phyloP scores from a whole-genome alignment of 2,888 invertebrate genomes.

The Dicyrtomina minuta region DNA sequence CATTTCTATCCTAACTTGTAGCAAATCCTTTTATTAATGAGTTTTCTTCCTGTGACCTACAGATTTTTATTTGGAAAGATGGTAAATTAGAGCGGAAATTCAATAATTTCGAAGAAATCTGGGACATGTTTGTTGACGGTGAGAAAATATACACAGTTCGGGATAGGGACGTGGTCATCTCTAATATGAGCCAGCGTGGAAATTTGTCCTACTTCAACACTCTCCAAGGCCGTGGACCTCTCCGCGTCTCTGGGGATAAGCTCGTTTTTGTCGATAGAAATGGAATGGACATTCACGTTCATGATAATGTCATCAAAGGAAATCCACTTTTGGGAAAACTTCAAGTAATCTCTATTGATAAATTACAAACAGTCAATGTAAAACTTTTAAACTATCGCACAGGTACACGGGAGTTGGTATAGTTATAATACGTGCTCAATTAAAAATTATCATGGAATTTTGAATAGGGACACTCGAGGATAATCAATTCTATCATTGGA shows the following conservation, averaged over 20 bases:
- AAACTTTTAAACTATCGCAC: not conserved
- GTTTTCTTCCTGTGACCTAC: no score
- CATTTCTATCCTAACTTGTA: no score
- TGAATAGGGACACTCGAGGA: conserved; percentile 39
- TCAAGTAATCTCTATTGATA: conserved; percentile 13
- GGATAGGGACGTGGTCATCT: conserved; percentile 65
- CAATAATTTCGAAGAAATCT: conserved; percentile 66
- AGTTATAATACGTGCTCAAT: not conserved
- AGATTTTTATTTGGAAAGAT: conserved; percentile 64
- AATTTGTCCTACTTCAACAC: conserved; percentile 2
- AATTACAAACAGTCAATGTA: no score
- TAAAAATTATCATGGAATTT: not conserved
- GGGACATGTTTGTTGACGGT: conserved; percentile 62
- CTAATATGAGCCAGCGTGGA: conserved; percentile 62
- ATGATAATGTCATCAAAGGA: conserved; percentile 59
- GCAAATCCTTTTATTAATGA: no score
- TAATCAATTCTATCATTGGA: conserved; percentile 37
- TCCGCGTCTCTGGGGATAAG: conserved; percentile 59
- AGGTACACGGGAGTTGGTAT: not conserved
- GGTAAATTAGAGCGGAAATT: conserved; percentile 61
- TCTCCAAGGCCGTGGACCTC: conserved; percentile 65
- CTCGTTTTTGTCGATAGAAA: conserved; percentile 61
- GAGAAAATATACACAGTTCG: conserved; percentile 65
- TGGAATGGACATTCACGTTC: conserved; percentile 62
- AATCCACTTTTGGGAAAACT: conserved; percentile 39